phyloP scores from a whole-genome alignment of 2,113 vertebrate species.

The Chamaea fasciata region DNA sequence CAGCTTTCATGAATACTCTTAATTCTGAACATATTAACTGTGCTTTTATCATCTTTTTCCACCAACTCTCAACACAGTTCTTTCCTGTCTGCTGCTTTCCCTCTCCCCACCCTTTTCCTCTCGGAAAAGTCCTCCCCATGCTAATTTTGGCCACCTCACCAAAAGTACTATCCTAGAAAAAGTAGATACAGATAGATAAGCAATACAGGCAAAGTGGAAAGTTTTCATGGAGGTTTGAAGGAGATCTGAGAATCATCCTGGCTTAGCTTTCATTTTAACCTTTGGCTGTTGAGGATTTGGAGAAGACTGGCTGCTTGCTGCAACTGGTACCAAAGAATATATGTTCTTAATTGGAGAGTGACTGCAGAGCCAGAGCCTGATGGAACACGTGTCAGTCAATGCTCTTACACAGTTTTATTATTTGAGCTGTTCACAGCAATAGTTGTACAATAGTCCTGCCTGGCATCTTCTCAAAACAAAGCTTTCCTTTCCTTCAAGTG shows the following conservation, averaged over 20 bases:
- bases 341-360: neutral
- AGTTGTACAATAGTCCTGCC: neutral
- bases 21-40: neutral
- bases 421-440: neutral
- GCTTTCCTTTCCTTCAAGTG: neutral
- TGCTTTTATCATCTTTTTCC: neutral
- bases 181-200: neutral
- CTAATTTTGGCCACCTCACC: neutral
- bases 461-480: neutral
- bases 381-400: neutral
- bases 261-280: neutral
- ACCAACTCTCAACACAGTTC: neutral
- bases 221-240: neutral
- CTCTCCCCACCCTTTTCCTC: constrained; percentile 13
- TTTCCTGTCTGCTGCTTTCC: neutral
- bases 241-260: neutral
- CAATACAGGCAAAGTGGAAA: neutral
- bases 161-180: neutral
- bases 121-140: neutral
- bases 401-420: neutral
- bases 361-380: neutral
- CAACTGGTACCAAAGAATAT: neutral
- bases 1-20: neutral
- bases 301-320: neutral
- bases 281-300: neutral